phyloP scores from a whole-genome alignment of 2,888 invertebrate species.

The Pristionchus fissidentatus region DNA sequence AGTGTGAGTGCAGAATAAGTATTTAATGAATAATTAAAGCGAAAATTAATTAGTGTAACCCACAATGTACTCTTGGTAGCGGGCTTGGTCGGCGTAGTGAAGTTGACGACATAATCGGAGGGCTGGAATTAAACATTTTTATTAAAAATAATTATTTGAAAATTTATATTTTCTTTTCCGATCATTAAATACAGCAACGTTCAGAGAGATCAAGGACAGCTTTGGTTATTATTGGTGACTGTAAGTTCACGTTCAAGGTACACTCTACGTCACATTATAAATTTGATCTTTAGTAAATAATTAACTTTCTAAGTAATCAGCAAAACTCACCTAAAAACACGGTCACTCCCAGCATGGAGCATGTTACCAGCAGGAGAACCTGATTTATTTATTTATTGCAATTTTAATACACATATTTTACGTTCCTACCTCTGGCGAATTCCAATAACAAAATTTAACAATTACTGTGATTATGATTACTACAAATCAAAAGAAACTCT shows the following conservation, averaged over 20 bases:
- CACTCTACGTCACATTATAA: too few species aligned
- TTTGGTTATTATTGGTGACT: too few species aligned
- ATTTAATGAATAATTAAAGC: too few species aligned
- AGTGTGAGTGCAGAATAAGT: too few species aligned
- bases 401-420: too few species aligned
- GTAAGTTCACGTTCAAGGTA: too few species aligned
- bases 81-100: not conserved
- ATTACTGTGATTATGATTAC: not conserved
- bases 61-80: slow-evolving; percentile 5
- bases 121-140: not conserved
- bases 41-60: not conserved
- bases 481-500: not conserved
- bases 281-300: too few species aligned
- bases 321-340: too few species aligned
- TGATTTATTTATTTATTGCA: not conserved
- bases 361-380: not conserved
- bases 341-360: too few species aligned
- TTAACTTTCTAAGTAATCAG: too few species aligned
- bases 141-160: not conserved
- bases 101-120: not conserved
- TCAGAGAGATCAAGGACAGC: not conserved
- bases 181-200: not conserved
- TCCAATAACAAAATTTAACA: not conserved
- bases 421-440: too few species aligned
- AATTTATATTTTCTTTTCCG: not conserved